These are phyloP conservation scores for Poecilia wingei DNA, from an alignment of 2,797 vertebrate genomes.

Conservation along the genomic window DNA sequence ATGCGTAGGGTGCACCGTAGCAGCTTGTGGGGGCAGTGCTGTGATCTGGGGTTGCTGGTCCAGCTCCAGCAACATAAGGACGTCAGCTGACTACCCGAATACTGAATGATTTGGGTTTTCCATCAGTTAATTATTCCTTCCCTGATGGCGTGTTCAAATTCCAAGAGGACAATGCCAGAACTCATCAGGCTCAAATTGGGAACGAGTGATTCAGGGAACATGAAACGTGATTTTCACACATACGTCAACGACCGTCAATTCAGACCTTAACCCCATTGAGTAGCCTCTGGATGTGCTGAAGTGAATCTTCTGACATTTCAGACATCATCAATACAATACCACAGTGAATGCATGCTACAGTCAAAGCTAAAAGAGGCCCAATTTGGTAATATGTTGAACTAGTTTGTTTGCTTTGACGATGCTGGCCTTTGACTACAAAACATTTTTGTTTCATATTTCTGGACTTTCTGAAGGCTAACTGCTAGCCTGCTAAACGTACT, in stretches of 20 bases:
- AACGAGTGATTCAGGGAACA: not conserved
- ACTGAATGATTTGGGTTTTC: not conserved
- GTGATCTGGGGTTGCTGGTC: not conserved
- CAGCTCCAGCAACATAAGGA: not conserved
- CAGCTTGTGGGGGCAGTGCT: not conserved
- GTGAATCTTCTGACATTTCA: not conserved
- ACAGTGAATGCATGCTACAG: not conserved
- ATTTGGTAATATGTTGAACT: not conserved
- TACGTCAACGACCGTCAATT: not conserved
- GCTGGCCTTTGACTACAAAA: not conserved
- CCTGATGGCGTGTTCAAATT: not conserved
- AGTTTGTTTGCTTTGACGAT: not conserved
- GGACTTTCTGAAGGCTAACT: not conserved
- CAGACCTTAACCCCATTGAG: not conserved
- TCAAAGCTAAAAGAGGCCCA: too few species aligned
- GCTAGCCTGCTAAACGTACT: not conserved
- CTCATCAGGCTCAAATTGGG: not conserved
- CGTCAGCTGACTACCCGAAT: not conserved
- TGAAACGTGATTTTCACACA: not conserved
- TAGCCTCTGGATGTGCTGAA: not conserved
- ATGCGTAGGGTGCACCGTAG: not conserved
- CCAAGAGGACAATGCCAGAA: not conserved
- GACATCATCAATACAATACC: not conserved
- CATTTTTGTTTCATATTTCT: not conserved
- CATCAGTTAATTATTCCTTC: not conserved